Percentiles rank a stretch among this genome's conserved stretches.
These are phyloP conservation scores for Gymnoscopelus microlampas DNA, from an alignment of 2,797 vertebrate genomes.

Conservation along the genomic window DNA sequence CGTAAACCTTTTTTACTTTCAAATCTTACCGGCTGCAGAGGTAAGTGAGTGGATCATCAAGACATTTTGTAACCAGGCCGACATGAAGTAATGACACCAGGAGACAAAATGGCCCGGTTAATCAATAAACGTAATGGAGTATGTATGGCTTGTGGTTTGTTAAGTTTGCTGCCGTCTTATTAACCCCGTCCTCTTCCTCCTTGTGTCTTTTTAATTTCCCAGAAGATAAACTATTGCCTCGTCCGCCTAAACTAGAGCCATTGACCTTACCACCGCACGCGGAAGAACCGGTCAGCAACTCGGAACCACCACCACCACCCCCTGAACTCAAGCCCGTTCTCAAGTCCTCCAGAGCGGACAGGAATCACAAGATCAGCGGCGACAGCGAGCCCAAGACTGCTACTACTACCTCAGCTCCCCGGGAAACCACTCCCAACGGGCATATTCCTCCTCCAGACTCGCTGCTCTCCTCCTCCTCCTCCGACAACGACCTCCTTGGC, in stretches of 20 bases:
- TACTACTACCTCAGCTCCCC: conserved; percentile 88
- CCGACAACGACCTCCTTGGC: conserved; percentile 82
- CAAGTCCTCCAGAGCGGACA: too few species aligned
- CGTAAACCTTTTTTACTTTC: too few species aligned
- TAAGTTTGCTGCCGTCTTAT: too few species aligned
- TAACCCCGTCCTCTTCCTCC: background rate
- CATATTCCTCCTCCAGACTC: conserved; percentile 83
- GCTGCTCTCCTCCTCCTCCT: conserved; percentile 59
- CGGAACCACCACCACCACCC: conserved; percentile 72
- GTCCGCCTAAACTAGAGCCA: conserved; percentile 88
- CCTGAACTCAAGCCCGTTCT: too few species aligned
- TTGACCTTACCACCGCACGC: conserved; percentile 87
- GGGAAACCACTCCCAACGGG: conserved; percentile 81
- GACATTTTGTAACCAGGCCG: too few species aligned
- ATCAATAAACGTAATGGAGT: too few species aligned
- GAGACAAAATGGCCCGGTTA: too few species aligned
- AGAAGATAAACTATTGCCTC: conserved; percentile 88
- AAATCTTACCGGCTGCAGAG: too few species aligned
- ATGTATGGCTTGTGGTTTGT: background rate
- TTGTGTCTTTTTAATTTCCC: conserved; percentile 29
- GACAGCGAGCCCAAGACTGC: conserved; percentile 84
- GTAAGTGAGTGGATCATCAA: too few species aligned
- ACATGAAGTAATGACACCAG: too few species aligned
- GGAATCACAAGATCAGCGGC: conserved; percentile 76
- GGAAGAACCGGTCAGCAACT: conserved; percentile 81